Conservation (phyloP, 2,113 vertebrate species). For the Sclerurus mexicanus region DNA sequence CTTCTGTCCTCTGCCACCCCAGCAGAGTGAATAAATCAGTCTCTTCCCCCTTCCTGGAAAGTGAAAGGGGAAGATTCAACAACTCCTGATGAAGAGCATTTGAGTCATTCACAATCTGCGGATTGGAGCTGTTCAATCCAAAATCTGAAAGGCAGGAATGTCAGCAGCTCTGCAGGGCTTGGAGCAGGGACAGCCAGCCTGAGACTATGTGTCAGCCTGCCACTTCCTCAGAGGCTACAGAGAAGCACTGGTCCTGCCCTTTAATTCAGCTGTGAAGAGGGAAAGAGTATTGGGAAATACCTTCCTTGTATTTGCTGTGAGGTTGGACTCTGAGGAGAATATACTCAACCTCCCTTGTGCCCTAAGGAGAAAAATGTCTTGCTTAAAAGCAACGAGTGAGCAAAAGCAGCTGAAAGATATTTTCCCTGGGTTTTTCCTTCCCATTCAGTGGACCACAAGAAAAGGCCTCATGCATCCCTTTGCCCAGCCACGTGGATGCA, state of each 20-base stretch:
- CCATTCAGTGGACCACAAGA: not conserved
- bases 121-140: not conserved
- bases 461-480: not conserved
- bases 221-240: not conserved
- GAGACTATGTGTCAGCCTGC: not conserved
- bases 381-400: not conserved
- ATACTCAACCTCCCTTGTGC: not conserved
- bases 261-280: not conserved
- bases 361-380: not conserved
- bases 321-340: not conserved
- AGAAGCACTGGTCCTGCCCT: not conserved
- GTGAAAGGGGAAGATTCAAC: not conserved
- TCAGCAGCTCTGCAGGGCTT: not conserved
- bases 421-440: not conserved
- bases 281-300: not conserved
- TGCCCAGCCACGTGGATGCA: not conserved
- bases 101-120: not conserved
- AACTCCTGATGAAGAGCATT: not conserved
- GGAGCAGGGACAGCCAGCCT: not conserved
- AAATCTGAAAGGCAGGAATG: not conserved
- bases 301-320: not conserved
- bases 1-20: conserved; percentile 31
- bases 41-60: conserved; percentile 18
- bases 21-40: conserved; percentile 2
- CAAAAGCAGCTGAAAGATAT: not conserved